phyloP scores from a whole-genome alignment of 2,888 invertebrate species.

The Rhabditoides inermis region DNA sequence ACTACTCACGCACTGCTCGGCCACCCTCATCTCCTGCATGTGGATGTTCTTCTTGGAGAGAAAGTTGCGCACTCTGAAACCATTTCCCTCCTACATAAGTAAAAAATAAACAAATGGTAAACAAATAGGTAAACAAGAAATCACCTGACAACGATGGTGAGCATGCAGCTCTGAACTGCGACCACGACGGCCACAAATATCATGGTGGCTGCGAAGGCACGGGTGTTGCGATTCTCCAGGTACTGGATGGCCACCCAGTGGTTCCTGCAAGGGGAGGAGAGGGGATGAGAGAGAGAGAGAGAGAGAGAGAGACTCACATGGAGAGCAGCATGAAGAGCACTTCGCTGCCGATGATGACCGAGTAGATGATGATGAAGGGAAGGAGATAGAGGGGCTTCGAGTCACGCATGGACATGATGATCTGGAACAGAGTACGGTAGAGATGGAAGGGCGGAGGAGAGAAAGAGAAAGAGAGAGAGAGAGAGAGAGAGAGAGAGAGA shows the following conservation, averaged over 20 bases:
- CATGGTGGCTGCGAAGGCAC: background rate
- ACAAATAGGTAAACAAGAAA: background rate
- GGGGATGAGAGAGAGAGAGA: background rate
- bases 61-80: slow-evolving; percentile 29
- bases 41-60: slow-evolving; percentile 32
- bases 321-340: slow-evolving; percentile 19
- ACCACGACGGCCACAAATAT: slow-evolving; percentile 1
- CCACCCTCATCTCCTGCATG: slow-evolving; percentile 29
- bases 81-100: no score
- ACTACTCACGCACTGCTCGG: slow-evolving; percentile 24
- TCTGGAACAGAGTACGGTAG: background rate
- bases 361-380: slow-evolving; percentile 45
- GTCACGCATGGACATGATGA: slow-evolving; percentile 15
- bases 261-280: slow-evolving; percentile 5
- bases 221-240: background rate
- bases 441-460: no score
- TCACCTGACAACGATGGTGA: slow-evolving; percentile 14
- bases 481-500: background rate
- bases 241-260: slow-evolving; percentile 14
- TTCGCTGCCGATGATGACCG: slow-evolving; percentile 32
- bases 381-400: slow-evolving; percentile 27
- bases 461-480: no score
- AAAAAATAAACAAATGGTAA: no score
- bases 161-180: slow-evolving; percentile 15
- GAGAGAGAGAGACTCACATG: slow-evolving; percentile 16